A percentile compares a stretch with the other conserved stretches of the same genome.
Conservation (phyloP, 2,113 vertebrate genomes). For the Cyprinus carpio region DNA sequence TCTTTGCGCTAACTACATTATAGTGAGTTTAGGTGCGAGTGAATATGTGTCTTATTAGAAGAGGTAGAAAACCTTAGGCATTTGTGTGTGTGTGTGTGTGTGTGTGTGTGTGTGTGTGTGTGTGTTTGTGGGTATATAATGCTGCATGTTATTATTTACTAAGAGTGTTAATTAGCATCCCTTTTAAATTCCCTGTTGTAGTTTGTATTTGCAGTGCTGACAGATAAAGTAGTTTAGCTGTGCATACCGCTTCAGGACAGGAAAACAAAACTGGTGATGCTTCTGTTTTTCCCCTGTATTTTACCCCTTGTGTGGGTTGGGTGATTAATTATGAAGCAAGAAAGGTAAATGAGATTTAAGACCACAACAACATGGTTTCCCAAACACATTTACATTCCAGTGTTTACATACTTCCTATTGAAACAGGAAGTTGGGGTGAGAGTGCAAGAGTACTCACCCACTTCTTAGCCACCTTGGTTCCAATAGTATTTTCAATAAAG, state of each 20-base stretch:
- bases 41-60: neutral
- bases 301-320: conserved; percentile 13
- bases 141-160: conserved; percentile 44
- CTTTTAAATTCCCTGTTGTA: conserved; percentile 55
- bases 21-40: neutral
- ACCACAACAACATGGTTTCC: neutral
- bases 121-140: conserved; percentile 6
- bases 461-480: neutral
- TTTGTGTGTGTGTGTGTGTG: conserved; percentile 2
- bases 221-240: conserved; percentile 58
- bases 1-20: too few relatives aligned
- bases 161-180: conserved; percentile 57
- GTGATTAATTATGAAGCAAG: conserved; percentile 29
- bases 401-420: neutral
- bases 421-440: neutral
- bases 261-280: conserved; percentile 50
- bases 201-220: conserved; percentile 55
- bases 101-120: neutral
- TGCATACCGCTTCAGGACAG: conserved; percentile 54
- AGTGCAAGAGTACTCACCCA: neutral
- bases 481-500: neutral
- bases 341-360: neutral
- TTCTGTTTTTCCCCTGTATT: conserved; percentile 2
- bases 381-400: neutral
- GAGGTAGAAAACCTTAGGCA: neutral